A percentile compares a stretch with the other conserved stretches of the same genome.
These are phyloP conservation scores for Corythornis leucogaster DNA, from an alignment of 2,797 vertebrate genomes.

Conservation along the genomic window DNA sequence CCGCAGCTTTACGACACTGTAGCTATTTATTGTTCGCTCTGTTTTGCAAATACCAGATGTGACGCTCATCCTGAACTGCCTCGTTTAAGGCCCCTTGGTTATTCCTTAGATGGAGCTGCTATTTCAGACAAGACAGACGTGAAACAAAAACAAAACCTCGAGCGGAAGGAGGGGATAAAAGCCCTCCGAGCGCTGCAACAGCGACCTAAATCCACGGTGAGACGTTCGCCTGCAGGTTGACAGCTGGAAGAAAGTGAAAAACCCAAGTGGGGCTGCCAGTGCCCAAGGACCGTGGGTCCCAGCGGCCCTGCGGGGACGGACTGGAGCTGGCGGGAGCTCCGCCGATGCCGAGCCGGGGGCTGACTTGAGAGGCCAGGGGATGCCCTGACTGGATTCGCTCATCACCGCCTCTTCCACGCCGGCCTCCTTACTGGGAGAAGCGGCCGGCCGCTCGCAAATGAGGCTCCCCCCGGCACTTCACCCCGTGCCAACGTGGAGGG, in stretches of 20 bases:
- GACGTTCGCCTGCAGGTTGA: background rate
- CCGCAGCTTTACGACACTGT: background rate
- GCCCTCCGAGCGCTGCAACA: background rate
- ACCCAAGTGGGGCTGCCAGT: background rate
- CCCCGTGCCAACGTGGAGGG: no score
- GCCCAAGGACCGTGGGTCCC: fast-evolving
- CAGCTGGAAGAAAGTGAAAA: background rate
- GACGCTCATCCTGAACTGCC: constrained; percentile 17
- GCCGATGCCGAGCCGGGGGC: no score
- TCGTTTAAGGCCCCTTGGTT: constrained; percentile 21
- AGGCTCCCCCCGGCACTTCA: background rate
- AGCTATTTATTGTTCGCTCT: background rate
- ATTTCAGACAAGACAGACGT: constrained; percentile 23
- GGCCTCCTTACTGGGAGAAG: background rate
- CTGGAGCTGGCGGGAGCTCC: background rate
- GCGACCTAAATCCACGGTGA: background rate
- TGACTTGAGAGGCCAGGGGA: background rate
- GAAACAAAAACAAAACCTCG: constrained; percentile 15
- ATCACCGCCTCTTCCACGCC: background rate
- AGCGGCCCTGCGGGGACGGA: background rate
- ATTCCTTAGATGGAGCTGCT: constrained; percentile 37
- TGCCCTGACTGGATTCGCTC: no score
- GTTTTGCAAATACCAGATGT: constrained; percentile 57
- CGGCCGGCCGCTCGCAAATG: fast-evolving
- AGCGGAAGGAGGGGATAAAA: background rate